Base-by-base conservation (phyloP, 2,888 invertebrate species). In the Zygaena filipendulae region DNA sequence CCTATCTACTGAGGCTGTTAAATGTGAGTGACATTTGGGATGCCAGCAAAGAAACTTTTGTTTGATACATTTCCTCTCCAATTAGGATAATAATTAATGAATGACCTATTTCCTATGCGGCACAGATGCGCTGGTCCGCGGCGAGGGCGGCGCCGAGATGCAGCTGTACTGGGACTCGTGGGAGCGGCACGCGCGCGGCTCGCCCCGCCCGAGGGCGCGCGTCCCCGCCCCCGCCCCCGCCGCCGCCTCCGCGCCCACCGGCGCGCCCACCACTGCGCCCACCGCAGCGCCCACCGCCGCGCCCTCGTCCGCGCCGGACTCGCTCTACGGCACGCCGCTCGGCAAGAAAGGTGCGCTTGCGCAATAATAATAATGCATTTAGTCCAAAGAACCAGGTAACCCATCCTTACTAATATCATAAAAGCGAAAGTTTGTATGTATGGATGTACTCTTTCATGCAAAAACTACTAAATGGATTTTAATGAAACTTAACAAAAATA, bases 151-250 rank as follows among this genome's bases (percentile, higher is more conserved):
- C 36, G 81, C 82, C 30, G 55, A 87, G 79, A 49, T 88, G 53
- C 86, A 87, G 40, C 80, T 97, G 45, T 95, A 92, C 71, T 97
- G 96, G 95, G 95, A 96, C 68, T 95, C 94, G 4, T 96, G 94
- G 94, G 94, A 95, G 66, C 80, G 89, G 8, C 27, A 87, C 85
- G 54, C 83, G 71, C 46, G 72, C 74, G 47, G 77, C 45, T 48
- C 84, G 50, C 52, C 83, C 45, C 41, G 71, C 59, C 13, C 50
- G 49, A 11, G 59, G 51, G 27, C 41, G 38, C 51, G 62, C 25
- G n/a, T n/a, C n/a, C n/a, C n/a, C n/a, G 35, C 44, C 35, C 25
- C 49, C 29, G 37, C 52, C 30, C 28, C 48, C n/a, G n/a, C n/a
- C 35, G 62, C 66, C 23, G 63, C 25, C 68, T 70, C 29, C 63